Base-by-base conservation (phyloP, 2,113 vertebrate species). In the Hyperopisus bebe region DNA sequence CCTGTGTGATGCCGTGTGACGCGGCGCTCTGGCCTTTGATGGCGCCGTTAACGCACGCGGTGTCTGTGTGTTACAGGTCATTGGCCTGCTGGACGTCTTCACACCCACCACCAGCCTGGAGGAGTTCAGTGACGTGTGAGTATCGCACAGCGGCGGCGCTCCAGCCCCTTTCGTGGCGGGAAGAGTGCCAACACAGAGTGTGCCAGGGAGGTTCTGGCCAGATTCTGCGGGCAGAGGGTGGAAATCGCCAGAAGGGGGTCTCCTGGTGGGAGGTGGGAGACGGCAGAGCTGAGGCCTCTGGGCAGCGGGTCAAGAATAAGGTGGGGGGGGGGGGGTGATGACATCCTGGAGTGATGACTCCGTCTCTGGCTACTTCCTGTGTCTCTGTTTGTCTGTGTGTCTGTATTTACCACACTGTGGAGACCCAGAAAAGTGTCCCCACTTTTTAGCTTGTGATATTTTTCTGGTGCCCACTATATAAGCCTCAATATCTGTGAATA, bases 61-160 rank as follows among this genome's bases (percentile, higher is more conserved):
- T 10, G 31, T 53, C 86, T 55, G n/a, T 87, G 27, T 87, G 91
- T 94, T 93, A 24, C 91, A 99, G 98, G 98, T 99, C 90, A 99
- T 99, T 46, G 97, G 98, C 77, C 96, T 99, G 9, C 93, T 99
- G 95, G 98, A 99, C 88, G 98, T 99, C 90, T 99, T 99, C 93
- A 97, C 98, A 6, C 98, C 98, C 77, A 96, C 96, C 85, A 97
- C 96, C 53, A 97, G 94, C 55, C 95, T 99, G 93, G 96, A 99
- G 92, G 98, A 98, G 92, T 99, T 99, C 95, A 98, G 94, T 92
- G 98, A 99, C 90, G 98, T 99, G 98, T 99, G 95, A 98, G 98
- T 99, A 94, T 90, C 92, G 91, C 89, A 90, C n/a, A 46, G 4
- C n/a, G 82, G 21, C 3, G 1, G 24, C 24, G 27, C 19, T 31